Conservation (phyloP, 1,140 invertebrate genomes). For the Bicyclus anynana region DNA sequence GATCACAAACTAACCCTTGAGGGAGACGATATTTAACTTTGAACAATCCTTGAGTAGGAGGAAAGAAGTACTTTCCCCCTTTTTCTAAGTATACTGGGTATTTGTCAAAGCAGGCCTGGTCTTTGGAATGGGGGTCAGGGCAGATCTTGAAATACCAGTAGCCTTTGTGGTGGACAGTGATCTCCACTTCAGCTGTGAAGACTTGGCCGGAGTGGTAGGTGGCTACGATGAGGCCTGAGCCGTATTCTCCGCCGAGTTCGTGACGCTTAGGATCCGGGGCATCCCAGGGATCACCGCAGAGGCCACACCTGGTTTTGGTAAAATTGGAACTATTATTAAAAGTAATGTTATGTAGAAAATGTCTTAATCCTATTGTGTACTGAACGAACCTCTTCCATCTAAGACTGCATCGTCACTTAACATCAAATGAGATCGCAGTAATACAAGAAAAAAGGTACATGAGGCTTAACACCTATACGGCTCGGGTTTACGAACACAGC, state of each 20-base stretch:
- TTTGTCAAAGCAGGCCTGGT: slow-evolving; percentile 87
- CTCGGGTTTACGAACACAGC: no score
- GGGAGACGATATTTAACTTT: slow-evolving; percentile 84
- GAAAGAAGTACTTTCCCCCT: slow-evolving; percentile 81
- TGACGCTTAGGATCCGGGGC: slow-evolving; percentile 82
- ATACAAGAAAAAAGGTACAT: no score
- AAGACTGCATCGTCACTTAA: no score
- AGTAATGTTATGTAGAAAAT: no score
- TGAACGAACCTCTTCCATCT: no score
- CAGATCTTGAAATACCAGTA: slow-evolving; percentile 93
- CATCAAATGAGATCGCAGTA: no score
- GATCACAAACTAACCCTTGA: slow-evolving; percentile 81
- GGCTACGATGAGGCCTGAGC: slow-evolving; percentile 84
- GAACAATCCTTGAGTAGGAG: slow-evolving; percentile 83
- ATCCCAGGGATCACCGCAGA: slow-evolving; percentile 92
- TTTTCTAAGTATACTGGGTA: slow-evolving; percentile 79
- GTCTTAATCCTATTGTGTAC: no score
- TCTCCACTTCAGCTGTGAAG: slow-evolving; percentile 83
- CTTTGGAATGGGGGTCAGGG: slow-evolving; percentile 72
- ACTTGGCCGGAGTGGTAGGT: slow-evolving; percentile 82
- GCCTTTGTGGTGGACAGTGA: slow-evolving; percentile 88
- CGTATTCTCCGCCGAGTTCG: slow-evolving; percentile 90
- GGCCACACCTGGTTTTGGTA: slow-evolving; percentile 78
- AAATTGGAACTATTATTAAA: background rate
- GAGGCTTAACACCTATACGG: no score